A percentile compares a stretch with the other conserved stretches of the same genome.
These are phyloP conservation scores for Axinella damicornis DNA, from an alignment of 37 sponge, comb jelly and placozoan species.

Conservation along the genomic window DNA sequence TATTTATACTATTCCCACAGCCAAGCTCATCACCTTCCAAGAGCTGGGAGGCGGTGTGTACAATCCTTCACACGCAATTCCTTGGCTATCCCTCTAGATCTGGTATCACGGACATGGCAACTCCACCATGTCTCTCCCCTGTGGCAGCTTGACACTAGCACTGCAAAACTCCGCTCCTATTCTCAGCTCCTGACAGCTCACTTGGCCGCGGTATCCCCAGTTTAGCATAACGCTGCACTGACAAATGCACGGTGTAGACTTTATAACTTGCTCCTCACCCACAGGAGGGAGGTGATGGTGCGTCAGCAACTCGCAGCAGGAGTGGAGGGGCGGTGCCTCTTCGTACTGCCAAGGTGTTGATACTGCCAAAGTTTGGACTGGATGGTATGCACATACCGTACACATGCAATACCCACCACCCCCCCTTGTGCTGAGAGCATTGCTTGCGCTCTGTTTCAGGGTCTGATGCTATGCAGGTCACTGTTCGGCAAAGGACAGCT, in stretches of 20 bases:
- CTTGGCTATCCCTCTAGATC: not conserved
- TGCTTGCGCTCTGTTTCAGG: not conserved
- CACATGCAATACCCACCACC: not conserved
- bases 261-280: too few species aligned
- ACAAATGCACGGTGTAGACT: too few species aligned
- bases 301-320: too few species aligned
- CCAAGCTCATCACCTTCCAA: too few species aligned
- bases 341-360: not conserved
- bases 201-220: not conserved
- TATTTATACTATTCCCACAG: too few species aligned
- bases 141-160: slow-evolving; percentile 20
- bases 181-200: slow-evolving; percentile 17
- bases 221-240: too few species aligned
- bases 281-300: too few species aligned
- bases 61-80: too few species aligned
- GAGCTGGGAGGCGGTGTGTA: too few species aligned
- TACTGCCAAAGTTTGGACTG: slow-evolving; percentile 12
- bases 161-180: not conserved
- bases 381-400: slow-evolving; percentile 1
- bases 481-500: not conserved
- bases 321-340: too few species aligned
- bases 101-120: slow-evolving; percentile 11
- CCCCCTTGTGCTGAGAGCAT: not conserved
- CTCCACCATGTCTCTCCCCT: slow-evolving; percentile 36
- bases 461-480: slow-evolving; percentile 7